Conservation (phyloP, 2,888 invertebrate species). For the Drosophila maculinotata region DNA sequence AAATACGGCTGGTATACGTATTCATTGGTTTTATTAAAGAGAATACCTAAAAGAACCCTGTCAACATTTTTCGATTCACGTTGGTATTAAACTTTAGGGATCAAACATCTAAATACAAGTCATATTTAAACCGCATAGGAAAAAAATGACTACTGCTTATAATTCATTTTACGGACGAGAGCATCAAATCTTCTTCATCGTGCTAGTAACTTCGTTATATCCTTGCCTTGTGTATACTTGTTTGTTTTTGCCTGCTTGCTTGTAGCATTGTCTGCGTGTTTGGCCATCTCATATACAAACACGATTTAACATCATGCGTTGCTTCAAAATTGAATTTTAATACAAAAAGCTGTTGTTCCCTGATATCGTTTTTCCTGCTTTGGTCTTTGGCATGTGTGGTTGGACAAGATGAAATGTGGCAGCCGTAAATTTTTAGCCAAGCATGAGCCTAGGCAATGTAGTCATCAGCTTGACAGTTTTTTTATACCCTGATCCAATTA, state of each 20-base stretch:
- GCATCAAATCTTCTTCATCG: constrained; percentile 13
- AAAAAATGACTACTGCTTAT: constrained; percentile 3
- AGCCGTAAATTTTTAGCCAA: constrained; percentile 11
- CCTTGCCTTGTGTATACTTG: constrained; percentile 5
- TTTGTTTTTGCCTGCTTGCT: constrained; percentile 29
- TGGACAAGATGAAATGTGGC: constrained; percentile 16
- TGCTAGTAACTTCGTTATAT: constrained; percentile 11
- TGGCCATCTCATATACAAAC: constrained; percentile 70
- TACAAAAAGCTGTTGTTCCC: constrained; percentile 66
- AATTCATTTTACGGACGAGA: constrained; percentile 12
- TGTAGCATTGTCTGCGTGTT: constrained; percentile 43
- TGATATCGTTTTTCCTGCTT: not conserved
- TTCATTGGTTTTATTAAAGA: no score
- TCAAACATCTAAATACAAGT: no score
- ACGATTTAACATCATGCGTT: constrained; percentile 72
- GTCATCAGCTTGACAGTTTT: not conserved
- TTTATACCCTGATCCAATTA: not conserved
- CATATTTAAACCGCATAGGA: not conserved
- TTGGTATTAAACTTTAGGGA: no score
- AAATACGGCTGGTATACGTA: no score
- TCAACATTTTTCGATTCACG: no score
- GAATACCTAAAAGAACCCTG: no score
- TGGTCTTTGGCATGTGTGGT: constrained; percentile 10
- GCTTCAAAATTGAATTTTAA: constrained; percentile 82
- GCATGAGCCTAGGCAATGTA: constrained; percentile 47